A percentile compares a stretch with the other conserved stretches of the same genome.
phyloP scores from a whole-genome alignment of 1,140 invertebrate species.

The Magallana ariakensis region DNA sequence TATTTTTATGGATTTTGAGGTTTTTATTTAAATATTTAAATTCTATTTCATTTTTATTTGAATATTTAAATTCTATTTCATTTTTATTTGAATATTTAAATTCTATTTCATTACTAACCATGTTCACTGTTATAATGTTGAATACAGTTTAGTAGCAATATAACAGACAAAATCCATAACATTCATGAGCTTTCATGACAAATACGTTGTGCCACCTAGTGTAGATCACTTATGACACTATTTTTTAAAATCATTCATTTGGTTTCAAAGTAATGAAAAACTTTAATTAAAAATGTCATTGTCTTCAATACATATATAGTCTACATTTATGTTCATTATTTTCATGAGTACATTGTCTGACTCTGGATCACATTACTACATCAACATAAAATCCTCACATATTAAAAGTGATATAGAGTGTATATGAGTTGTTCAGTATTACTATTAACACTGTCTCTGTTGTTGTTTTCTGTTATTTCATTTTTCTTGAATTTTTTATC shows the following conservation, averaged over 20 bases:
- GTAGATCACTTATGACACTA: not conserved
- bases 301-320: not conserved
- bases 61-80: too few species aligned
- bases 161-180: slow-evolving; percentile 16
- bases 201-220: not conserved
- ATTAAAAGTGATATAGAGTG: not conserved
- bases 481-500: not conserved
- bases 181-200: not conserved
- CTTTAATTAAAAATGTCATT: not conserved
- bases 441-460: not conserved
- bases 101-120: slow-evolving; percentile 11
- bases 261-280: not conserved
- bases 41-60: too few species aligned
- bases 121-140: not conserved
- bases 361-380: slow-evolving; percentile 13
- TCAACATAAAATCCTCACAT: not conserved
- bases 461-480: not conserved
- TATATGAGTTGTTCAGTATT: slow-evolving; percentile 5
- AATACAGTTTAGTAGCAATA: not conserved
- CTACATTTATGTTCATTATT: not conserved
- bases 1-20: slow-evolving; percentile 5
- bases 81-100: slow-evolving; percentile 8
- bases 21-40: too few species aligned
- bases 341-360: slow-evolving; percentile 9
- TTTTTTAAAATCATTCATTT: not conserved